Conservation (phyloP, 2,797 vertebrate species). For the Apodemus agrarius region DNA sequence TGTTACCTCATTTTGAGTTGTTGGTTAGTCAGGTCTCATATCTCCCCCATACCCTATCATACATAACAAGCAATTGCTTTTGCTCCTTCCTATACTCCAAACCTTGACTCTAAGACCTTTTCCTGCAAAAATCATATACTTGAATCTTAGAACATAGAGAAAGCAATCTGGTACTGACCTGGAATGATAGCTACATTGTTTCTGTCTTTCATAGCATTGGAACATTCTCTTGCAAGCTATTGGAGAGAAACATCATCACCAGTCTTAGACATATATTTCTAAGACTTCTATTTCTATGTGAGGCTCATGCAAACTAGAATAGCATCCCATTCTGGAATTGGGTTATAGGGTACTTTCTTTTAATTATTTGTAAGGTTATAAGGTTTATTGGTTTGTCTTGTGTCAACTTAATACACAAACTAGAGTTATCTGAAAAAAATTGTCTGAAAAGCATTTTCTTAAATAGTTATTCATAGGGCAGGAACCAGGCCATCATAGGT, state of each 20-base stretch:
- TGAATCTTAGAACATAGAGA: not conserved
- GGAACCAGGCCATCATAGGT: not conserved
- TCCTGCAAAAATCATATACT: not conserved
- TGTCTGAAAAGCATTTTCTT: not conserved
- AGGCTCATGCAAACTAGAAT: not conserved
- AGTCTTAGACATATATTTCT: not conserved
- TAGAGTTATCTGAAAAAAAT: not conserved
- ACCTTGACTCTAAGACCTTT: not conserved
- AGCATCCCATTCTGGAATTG: not conserved
- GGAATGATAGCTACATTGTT: not conserved
- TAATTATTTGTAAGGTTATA: not conserved
- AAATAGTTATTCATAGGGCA: not conserved
- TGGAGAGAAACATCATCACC: not conserved
- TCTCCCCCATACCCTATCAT: not conserved
- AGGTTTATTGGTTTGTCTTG: not conserved
- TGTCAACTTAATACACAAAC: not conserved
- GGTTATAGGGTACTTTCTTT: constrained; percentile 25
- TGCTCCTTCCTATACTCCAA: not conserved
- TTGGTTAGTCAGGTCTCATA: not conserved
- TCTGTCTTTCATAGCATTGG: not conserved
- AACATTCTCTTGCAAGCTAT: not conserved
- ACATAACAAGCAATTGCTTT: not conserved
- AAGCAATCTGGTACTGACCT: not conserved
- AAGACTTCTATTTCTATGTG: not conserved
- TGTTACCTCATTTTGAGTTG: not conserved